These are phyloP conservation scores for Triplophysa dalaica DNA, from an alignment of 2,113 vertebrate genomes.

Conservation along the genomic window DNA sequence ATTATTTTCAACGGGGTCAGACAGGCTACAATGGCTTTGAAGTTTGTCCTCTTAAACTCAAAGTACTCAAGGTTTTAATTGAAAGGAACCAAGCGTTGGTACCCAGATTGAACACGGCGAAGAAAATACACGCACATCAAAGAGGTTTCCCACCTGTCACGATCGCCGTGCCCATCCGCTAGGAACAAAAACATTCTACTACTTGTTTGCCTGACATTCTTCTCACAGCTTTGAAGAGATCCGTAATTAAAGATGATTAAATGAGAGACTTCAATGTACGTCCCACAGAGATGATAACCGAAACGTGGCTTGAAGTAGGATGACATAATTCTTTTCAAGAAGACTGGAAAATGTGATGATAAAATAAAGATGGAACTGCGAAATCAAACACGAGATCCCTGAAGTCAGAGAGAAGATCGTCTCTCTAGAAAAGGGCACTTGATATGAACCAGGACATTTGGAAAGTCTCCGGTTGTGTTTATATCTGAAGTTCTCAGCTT, in stretches of 20 bases:
- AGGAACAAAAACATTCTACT: conserved; percentile 36
- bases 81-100: conserved; percentile 24
- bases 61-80: conserved; percentile 37
- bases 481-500: conserved; percentile 42
- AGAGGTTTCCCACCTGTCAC: conserved; percentile 39
- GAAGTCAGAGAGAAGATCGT: not conserved
- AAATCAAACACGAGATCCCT: conserved; percentile 9
- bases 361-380: not conserved
- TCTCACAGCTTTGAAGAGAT: conserved; percentile 48
- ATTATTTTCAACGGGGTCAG: conserved; percentile 29
- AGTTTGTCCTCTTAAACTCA: conserved; percentile 36
- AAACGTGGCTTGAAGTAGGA: conserved; percentile 19
- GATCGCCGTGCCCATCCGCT: not conserved
- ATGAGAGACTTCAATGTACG: conserved; percentile 38
- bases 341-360: not conserved
- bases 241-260: conserved; percentile 55
- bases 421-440: not conserved
- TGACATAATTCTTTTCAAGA: conserved; percentile 13
- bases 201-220: conserved; percentile 41
- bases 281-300: not conserved
- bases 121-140: conserved; percentile 23
- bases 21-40: conserved; percentile 22
- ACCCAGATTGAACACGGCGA: conserved; percentile 26
- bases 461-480: conserved; percentile 35
- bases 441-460: not conserved